Conservation (phyloP, 2,888 invertebrate species). For the Cheilosia impressa region DNA sequence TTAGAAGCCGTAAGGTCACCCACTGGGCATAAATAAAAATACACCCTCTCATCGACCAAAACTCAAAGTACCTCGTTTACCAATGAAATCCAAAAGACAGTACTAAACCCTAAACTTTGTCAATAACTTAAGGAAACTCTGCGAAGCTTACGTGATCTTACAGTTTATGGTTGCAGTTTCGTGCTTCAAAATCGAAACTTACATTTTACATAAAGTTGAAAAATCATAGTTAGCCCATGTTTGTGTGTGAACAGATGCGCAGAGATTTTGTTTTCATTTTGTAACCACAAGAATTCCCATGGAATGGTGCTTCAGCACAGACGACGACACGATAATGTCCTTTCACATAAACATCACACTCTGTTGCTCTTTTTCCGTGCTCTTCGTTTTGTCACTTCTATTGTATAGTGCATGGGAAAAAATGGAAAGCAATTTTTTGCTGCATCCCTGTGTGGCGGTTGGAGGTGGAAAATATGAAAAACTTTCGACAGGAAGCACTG, state of each 20-base stretch:
- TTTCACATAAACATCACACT: slow-evolving; percentile 68
- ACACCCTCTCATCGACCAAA: not conserved
- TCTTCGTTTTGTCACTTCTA: slow-evolving; percentile 65
- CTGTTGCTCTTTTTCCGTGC: slow-evolving; percentile 53
- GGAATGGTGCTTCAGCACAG: slow-evolving; percentile 30
- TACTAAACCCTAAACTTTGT: slow-evolving; percentile 50
- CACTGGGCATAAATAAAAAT: no score
- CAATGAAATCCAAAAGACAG: not conserved
- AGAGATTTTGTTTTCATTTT: not conserved
- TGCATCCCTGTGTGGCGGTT: slow-evolving; percentile 14
- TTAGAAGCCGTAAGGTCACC: no score
- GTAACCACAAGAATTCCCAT: slow-evolving; percentile 35
- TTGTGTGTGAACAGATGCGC: slow-evolving; percentile 14
- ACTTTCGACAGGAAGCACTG: slow-evolving; percentile 84
- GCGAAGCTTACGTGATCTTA: slow-evolving; percentile 62
- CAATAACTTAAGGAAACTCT: slow-evolving; percentile 28
- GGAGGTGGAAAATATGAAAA: slow-evolving; percentile 81
- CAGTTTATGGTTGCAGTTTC: slow-evolving; percentile 65
- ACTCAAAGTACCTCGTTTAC: not conserved
- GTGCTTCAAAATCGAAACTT: slow-evolving; percentile 69
- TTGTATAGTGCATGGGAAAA: slow-evolving; percentile 63
- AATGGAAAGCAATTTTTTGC: slow-evolving; percentile 54
- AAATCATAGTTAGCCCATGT: slow-evolving; percentile 40
- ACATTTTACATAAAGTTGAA: slow-evolving; percentile 54
- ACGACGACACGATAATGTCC: slow-evolving; percentile 68